A percentile compares a stretch with the other conserved stretches of the same genome.
Evolutionary conservation across 2,888 invertebrate species (phyloP).

Genomic region (Azorinus chamasolen): DNA sequence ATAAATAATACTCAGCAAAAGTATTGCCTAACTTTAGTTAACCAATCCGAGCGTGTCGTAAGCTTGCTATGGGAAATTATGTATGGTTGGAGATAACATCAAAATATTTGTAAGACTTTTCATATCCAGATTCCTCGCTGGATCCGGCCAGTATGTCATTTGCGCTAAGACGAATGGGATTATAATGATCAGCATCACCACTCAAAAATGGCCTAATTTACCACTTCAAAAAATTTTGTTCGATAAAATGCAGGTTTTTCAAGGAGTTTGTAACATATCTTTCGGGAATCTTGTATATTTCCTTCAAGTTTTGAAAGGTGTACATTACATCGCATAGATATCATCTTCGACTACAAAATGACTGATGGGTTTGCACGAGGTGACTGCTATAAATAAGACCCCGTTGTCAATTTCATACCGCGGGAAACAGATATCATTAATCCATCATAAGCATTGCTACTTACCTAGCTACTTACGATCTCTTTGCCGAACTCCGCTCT

Average conservation of each 20-base stretch:
- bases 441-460: constrained; percentile 30
- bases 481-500: not conserved
- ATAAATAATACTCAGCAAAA: too few relatives aligned
- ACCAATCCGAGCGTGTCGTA: too few relatives aligned
- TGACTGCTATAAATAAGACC: constrained; percentile 23
- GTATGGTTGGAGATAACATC: too few relatives aligned
- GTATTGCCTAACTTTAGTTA: too few relatives aligned
- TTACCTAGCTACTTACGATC: not conserved
- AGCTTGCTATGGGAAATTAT: too few relatives aligned
- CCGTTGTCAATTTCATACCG: constrained; percentile 45
- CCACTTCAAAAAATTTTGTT: constrained; percentile 8
- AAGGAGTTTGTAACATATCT: constrained; percentile 23
- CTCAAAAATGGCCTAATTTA: constrained; percentile 15
- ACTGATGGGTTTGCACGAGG: constrained; percentile 45
- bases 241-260: constrained; percentile 12
- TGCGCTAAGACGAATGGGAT: constrained; percentile 16
- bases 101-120: too few relatives aligned
- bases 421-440: constrained; percentile 27
- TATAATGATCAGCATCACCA: constrained; percentile 24
- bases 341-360: constrained; percentile 33
- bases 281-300: constrained; percentile 24
- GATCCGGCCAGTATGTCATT: not conserved
- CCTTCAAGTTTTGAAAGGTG: not conserved
- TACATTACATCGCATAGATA: constrained; percentile 13
- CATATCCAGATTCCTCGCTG: not conserved